Evolutionary conservation across 2,113 vertebrate species (phyloP), one percentile per base, ranked within the genome.

Genomic region (Trematocara unimaculatum): DNA sequence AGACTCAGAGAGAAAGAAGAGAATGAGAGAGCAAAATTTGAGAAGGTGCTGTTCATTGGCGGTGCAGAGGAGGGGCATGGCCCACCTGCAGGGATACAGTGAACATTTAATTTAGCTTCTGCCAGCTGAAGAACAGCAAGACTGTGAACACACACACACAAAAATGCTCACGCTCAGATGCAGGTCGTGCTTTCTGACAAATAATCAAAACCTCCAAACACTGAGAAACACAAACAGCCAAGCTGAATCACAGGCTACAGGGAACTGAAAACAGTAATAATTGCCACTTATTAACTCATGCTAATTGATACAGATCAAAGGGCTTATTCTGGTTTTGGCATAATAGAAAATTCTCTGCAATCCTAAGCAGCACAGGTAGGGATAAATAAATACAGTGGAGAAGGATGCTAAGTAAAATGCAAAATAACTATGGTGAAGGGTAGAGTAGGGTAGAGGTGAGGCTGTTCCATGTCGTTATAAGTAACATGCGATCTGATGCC

Each of bases 121-220:
- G 88, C 82, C 91, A 88, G 81, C 83, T 70, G 83, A 64, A 87
- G 60, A 86, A 82, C 20, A 51, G 82, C 55, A 86, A 67, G 82
- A 9, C 45, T 17, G 49, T 47, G 33, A 81, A 84, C 26, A 55
- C 2, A 7, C 82, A 26, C 12, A 29, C 23, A 53, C 20, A 58
- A 80, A 58, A 86, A 17, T 45, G 31, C 42, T 45, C 53, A 5
- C 7, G 42, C 54, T 77, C 45, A 80, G 53, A 74, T 18, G 64
- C 77, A 79, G 31, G 29, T 18, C 5, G 33, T 82, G 56, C 83
- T 90, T 86, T 62, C n/a, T 62, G 47, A 84, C 54, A 88, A 84
- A 85, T 70, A 42, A 74, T 72, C 33, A 78, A 58, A 86, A 56
- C 78, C 78, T 60, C 4, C 17, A 29, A 23, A 64, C 35, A 47